phyloP scores from a whole-genome alignment of 2,113 vertebrate species.

The Pomatostomus ruficeps region DNA sequence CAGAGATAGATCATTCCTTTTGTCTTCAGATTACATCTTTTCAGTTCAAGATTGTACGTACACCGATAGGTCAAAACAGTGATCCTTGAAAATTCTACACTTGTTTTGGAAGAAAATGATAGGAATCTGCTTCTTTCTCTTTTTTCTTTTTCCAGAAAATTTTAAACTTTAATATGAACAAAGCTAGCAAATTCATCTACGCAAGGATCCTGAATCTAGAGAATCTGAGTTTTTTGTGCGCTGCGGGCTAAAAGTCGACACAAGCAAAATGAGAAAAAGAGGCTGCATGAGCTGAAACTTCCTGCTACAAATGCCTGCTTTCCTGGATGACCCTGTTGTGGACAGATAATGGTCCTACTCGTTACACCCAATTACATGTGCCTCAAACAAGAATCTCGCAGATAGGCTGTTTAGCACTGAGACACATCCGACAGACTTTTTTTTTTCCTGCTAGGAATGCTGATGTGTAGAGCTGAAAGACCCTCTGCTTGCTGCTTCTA shows the following conservation, averaged over 20 bases:
- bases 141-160: background rate
- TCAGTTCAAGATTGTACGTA: background rate
- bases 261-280: background rate
- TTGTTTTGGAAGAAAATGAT: background rate
- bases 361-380: background rate
- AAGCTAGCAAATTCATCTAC: background rate
- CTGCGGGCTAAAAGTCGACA: background rate
- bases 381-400: background rate
- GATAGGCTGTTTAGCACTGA: background rate
- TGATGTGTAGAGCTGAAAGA: background rate
- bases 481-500: background rate
- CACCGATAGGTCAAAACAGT: background rate
- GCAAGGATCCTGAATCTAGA: background rate
- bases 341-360: background rate
- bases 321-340: background rate
- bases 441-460: background rate
- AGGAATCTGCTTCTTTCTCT: background rate
- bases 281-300: background rate
- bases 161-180: background rate
- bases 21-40: background rate
- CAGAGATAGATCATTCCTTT: background rate
- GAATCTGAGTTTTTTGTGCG: background rate
- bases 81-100: background rate
- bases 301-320: background rate
- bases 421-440: background rate